phyloP scores from a whole-genome alignment of 1,140 invertebrate species.

The Anoplolepis gracilipes region DNA sequence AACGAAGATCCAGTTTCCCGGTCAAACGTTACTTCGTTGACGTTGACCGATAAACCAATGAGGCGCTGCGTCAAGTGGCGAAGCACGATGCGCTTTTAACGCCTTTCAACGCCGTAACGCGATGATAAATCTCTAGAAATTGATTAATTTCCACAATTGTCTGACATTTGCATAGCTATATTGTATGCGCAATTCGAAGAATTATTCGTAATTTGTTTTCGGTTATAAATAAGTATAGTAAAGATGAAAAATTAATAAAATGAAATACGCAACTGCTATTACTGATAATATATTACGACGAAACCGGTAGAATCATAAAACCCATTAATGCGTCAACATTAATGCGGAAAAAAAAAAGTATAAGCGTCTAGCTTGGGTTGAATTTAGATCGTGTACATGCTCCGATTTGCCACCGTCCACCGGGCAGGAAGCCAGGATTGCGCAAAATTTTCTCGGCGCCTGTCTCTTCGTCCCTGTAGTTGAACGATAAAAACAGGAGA shows the following conservation, averaged over 20 bases:
- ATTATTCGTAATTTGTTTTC: no score
- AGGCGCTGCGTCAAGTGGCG: not conserved
- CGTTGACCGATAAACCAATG: constrained; percentile 14
- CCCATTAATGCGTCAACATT: constrained; percentile 4
- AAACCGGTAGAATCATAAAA: constrained; percentile 5
- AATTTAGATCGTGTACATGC: constrained; percentile 46
- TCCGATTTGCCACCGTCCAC: constrained; percentile 18
- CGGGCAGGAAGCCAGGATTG: constrained; percentile 47
- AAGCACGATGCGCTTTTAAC: not conserved
- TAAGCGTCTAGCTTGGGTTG: constrained; percentile 6
- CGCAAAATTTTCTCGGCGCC: constrained; percentile 43
- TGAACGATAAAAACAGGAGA: not conserved
- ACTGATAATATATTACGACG: not conserved
- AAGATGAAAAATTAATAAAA: no score
- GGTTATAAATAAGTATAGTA: no score
- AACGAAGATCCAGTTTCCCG: constrained; percentile 65
- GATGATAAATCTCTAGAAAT: no score
- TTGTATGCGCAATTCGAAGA: no score
- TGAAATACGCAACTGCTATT: not conserved
- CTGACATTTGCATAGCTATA: no score
- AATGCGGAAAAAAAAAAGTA: constrained; percentile 13
- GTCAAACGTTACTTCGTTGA: constrained; percentile 60
- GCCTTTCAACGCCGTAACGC: not conserved
- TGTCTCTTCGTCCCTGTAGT: not conserved
- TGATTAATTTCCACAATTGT: no score